phyloP scores from a whole-genome alignment of 2,113 vertebrate species.

The Peromyscus californicus region DNA sequence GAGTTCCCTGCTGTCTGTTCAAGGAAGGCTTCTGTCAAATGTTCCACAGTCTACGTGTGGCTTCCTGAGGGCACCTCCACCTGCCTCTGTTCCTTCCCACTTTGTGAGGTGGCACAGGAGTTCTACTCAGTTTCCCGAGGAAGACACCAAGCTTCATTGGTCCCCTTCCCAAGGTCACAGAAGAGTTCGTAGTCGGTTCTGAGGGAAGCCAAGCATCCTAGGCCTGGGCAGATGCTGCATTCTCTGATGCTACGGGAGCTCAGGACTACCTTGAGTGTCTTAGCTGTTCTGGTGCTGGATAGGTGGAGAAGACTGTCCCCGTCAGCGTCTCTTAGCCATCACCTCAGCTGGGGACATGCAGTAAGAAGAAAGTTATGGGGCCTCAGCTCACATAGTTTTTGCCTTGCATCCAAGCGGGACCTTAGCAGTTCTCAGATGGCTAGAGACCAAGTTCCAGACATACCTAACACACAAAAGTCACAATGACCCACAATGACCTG shows the following conservation, averaged over 20 bases:
- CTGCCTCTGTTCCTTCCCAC: not conserved
- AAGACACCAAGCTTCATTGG: not conserved
- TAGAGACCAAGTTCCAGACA: not conserved
- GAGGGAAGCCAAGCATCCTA: not conserved
- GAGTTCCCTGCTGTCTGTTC: not conserved
- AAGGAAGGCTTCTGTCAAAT: rapidly evolving
- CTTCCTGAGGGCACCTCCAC: not conserved
- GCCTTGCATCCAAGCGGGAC: not conserved
- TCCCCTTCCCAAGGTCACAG: not conserved
- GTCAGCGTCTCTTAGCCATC: not conserved
- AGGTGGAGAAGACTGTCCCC: not conserved
- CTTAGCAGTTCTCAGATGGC: not conserved
- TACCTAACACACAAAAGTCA: not conserved
- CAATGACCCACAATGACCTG: not conserved
- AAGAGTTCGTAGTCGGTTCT: not conserved
- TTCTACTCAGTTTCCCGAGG: conserved; percentile 1
- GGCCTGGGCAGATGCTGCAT: not conserved
- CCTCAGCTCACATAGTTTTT: not conserved
- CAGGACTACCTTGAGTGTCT: not conserved
- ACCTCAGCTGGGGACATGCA: not conserved
- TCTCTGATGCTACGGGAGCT: not conserved
- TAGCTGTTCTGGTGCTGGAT: not conserved
- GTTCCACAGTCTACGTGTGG: not conserved
- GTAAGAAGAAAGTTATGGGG: not conserved
- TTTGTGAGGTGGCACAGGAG: not conserved